A percentile compares a stretch with the other conserved stretches of the same genome.
Evolutionary conservation across 2,888 invertebrate genomes (phyloP).

Genomic region (Leucoma salicis): DNA sequence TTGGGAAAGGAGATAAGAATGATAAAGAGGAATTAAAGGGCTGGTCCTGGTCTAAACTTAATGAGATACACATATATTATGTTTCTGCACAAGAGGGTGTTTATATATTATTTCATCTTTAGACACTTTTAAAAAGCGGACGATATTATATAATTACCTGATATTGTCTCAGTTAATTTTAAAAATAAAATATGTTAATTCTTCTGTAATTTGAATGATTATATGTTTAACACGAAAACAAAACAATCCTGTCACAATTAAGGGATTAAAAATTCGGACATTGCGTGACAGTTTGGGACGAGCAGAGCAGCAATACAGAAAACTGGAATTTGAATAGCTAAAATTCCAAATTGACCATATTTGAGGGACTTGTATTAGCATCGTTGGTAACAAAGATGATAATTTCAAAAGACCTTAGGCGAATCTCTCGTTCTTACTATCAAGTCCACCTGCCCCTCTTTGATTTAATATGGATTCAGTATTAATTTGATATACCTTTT

Average conservation of each 20-base stretch:
- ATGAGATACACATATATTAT: no score
- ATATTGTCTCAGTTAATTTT: no score
- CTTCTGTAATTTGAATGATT: no score
- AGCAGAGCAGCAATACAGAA: constrained; percentile 33
- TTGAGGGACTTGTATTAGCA: constrained; percentile 25
- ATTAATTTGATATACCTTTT: constrained; percentile 82
- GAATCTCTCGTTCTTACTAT: constrained; percentile 67
- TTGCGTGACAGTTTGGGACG: constrained; percentile 50
- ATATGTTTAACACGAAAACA: no score
- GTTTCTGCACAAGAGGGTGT: no score
- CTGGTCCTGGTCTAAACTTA: no score
- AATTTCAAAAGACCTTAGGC: constrained; percentile 79
- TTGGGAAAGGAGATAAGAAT: no score
- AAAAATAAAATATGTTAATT: no score
- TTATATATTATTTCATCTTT: no score
- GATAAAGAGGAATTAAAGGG: no score
- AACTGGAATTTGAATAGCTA: constrained; percentile 48
- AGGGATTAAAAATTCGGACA: constrained; percentile 27
- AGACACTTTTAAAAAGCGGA: no score
- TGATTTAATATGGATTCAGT: constrained; percentile 82
- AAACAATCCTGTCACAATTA: constrained; percentile 27
- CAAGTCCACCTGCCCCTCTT: constrained; percentile 76
- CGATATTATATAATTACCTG: no score
- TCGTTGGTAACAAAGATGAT: constrained; percentile 48
- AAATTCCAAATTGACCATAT: constrained; percentile 47